Base-by-base conservation (phyloP, 1,140 invertebrate genomes). In the Drosophila parabipectinata region DNA sequence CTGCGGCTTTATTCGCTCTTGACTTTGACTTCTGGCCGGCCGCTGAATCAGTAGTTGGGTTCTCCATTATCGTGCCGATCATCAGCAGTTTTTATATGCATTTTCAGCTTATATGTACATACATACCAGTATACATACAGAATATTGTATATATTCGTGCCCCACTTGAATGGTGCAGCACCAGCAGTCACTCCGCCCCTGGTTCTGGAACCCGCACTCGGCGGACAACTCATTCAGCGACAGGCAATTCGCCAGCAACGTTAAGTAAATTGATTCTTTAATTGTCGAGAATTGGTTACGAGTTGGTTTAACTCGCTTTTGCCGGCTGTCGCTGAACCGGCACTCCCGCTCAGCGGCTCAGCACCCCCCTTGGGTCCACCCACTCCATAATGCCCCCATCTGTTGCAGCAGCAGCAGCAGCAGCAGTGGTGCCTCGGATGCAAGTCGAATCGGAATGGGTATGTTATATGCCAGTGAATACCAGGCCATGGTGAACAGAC, bases 251-350 rank as follows among this genome's bases (percentile, higher is more conserved):
- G 83, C 83, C 83, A 79, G 83, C 83, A 60, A 87, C 71, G 79
- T 79, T 87, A 77, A 83, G 83, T 87, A 87, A 87, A 87, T 87
- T 87, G 83, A 87, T 87, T 87, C 83, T 87, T 88, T 87, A 87
- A 87, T 87, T 87, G 83, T 83, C 53, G 78, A 84, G 83, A 87
- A 87, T 87, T 87, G 82, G 82, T 87, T 87, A 88, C 82, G 78
- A 87, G 82, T 87, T 87, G 51, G 78, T 63, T 88, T 87, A 88
- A 88, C 83, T 87, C 82, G 83, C 81, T 76, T 78, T 74, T 73
- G 79, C 61, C 45, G 60, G 62, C 48, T 45, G 39, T 32, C 58
- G 58, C 54, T 68, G 30, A 45, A 34, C 8, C 32, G 32, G 32
- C 28, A 18, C 10, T 18, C 59, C 45, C 9, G 8, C 26, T 28